Base-by-base conservation (phyloP, 2,888 invertebrate species). In the Toxonevra muliebris region DNA sequence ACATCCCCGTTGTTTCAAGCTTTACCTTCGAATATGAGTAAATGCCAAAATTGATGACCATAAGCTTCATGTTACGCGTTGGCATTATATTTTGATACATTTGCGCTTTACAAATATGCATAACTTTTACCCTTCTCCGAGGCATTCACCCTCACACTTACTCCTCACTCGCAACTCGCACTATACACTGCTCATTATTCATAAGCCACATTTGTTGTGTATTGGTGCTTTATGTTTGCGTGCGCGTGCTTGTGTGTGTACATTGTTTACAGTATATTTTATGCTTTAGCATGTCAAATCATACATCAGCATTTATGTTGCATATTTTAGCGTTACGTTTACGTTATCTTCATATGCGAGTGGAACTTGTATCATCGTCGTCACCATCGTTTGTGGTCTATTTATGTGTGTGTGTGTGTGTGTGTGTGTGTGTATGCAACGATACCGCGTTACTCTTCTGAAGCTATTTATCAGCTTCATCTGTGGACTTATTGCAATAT, bases 21-120 rank as follows among this genome's bases (percentile, higher is more conserved):
- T 30, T 30, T 7, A 30, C 30, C 30, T 30, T 7, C 30, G 7
- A 30, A 30, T 30, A 30, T 30, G 30, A 30, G 9, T 75, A 78
- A 80, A 81, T 80, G 77, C 82, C 78, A 75, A 80, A 80, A 80
- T 80, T 81, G 82, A 80, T 81, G 82, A 75, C 79, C 78, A 80
- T 81, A 80, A 80, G 79, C 80, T 80, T 79, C 68, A 68, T 62
- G 66, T 68, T 71, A 70, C 68, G 68, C 66, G 66, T 70, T 65
- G 48, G 63, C 59, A 50, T 50, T 63, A 58, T 60, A 61, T 66
- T 66, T 12, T 19, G 19, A n/a, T 53, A 17, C 19, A 53, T 19
- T 19, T 71, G 71, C 69, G 70, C 66, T 73, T 73, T 66, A 68
- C 68, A 73, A 73, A 71, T 73, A 73, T 68, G 68, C 72, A 70